Evolutionary conservation across 1,140 invertebrate genomes (phyloP).

Genomic region (Heliconius himera): DNA sequence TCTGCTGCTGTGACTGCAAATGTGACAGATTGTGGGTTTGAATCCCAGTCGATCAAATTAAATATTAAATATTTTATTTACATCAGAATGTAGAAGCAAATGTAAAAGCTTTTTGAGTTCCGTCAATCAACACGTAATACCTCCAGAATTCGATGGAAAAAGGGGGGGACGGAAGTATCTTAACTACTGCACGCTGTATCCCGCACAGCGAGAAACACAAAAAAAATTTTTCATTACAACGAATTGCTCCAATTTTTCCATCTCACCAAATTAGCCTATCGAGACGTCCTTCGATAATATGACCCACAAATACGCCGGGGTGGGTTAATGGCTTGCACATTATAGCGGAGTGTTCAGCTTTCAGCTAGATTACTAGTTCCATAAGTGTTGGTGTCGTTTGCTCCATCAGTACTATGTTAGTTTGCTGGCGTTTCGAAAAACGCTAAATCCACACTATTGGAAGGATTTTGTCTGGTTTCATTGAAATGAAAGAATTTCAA

Average conservation of each 20-base stretch:
- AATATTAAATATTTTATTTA: too few species aligned
- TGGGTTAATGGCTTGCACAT: conserved; percentile 36
- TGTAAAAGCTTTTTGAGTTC: too few species aligned
- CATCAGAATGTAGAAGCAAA: too few species aligned
- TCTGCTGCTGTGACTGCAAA: too few species aligned
- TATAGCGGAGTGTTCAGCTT: conserved; percentile 37
- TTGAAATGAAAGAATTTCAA: conserved; percentile 21
- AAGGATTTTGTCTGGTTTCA: conserved; percentile 23
- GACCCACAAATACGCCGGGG: conserved; percentile 31
- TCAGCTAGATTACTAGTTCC: conserved; percentile 41
- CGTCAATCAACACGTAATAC: too few species aligned
- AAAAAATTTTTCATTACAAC: background rate
- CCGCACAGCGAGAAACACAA: too few species aligned
- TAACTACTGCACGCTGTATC: too few species aligned
- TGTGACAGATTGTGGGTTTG: too few species aligned
- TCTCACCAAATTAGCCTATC: conserved; percentile 8
- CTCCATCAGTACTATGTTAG: conserved; percentile 10
- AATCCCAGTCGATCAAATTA: too few species aligned
- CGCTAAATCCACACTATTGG: conserved; percentile 23
- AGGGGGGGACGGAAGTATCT: too few species aligned
- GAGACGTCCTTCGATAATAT: conserved; percentile 17
- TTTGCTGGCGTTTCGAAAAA: conserved; percentile 27
- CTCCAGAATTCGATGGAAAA: too few species aligned
- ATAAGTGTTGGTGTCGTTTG: conserved; percentile 36
- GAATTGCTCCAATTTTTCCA: background rate